Percentiles rank a stretch among this genome's conserved stretches.
Conservation (phyloP, 2,888 invertebrate genomes). For the Folsomia candida region DNA sequence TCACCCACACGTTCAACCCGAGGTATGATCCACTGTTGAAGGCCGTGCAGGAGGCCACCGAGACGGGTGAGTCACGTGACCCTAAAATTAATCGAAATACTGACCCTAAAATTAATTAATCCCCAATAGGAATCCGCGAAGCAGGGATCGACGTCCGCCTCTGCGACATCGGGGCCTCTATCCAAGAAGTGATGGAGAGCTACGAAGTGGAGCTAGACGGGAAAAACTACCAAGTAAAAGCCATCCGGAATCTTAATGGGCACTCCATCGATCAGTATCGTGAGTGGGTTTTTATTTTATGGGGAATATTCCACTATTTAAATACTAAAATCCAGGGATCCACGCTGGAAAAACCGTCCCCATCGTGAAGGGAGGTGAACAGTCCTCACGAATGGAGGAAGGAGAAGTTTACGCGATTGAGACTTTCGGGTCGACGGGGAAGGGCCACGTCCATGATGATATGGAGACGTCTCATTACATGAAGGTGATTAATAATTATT, state of each 20-base stretch:
- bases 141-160: conserved; percentile 63
- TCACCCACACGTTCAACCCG: conserved; percentile 93
- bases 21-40: conserved; percentile 91
- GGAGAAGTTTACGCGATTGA: conserved; percentile 99
- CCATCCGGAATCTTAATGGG: conserved; percentile 96
- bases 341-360: conserved; percentile 98
- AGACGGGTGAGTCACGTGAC: too few species aligned
- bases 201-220: conserved; percentile 97
- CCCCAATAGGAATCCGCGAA: conserved; percentile 56
- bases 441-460: conserved; percentile 92
- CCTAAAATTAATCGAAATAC: too few species aligned
- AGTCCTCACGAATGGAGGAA: conserved; percentile 94
- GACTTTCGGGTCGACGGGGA: conserved; percentile 95
- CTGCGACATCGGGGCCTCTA: conserved; percentile 92
- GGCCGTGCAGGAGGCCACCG: conserved; percentile 96
- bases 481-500: conserved; percentile 69
- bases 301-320: too few species aligned
- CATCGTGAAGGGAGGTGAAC: conserved; percentile 96
- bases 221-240: conserved; percentile 91
- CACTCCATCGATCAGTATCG: conserved; percentile 99
- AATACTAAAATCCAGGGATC: conserved; percentile 65
- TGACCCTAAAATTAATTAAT: too few species aligned
- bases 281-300: too few species aligned
- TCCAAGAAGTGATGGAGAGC: conserved; percentile 89
- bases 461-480: conserved; percentile 99